These are phyloP conservation scores for Morpho helenor DNA, from an alignment of 2,888 invertebrate species.

Conservation along the genomic window DNA sequence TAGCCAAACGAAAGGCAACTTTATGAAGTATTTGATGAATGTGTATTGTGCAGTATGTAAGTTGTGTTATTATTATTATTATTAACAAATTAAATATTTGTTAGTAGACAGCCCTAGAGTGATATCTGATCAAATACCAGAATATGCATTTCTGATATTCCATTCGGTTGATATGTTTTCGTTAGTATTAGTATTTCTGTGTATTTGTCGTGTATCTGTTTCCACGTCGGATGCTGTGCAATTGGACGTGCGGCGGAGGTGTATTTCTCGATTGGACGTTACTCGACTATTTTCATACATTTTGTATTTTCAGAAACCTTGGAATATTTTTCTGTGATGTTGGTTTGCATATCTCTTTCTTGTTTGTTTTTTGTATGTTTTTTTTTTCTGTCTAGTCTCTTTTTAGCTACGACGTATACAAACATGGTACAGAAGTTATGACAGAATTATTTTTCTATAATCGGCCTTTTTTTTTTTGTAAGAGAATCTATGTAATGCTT, in stretches of 20 bases:
- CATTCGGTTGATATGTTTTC: conserved; percentile 25
- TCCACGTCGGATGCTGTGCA: conserved; percentile 66
- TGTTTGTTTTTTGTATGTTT: not conserved
- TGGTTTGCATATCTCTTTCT: not conserved
- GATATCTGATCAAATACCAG: conserved; percentile 25
- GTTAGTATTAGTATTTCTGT: conserved; percentile 29
- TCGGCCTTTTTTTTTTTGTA: no score
- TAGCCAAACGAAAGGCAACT: no score
- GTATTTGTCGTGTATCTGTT: conserved; percentile 59
- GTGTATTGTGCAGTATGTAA: no score
- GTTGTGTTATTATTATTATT: no score
- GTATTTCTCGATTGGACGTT: conserved; percentile 29
- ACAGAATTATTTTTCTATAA: no score
- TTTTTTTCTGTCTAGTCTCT: not conserved
- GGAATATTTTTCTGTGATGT: conserved; percentile 2
- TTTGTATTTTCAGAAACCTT: not conserved
- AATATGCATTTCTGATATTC: conserved; percentile 29
- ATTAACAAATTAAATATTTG: no score
- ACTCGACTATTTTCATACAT: not conserved
- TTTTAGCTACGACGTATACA: no score
- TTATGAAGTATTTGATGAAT: no score
- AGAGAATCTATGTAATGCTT: no score
- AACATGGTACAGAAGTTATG: no score
- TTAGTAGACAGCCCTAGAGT: conserved; percentile 5
- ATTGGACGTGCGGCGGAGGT: conserved; percentile 60